phyloP scores from a whole-genome alignment of 2,797 vertebrate genomes.

The Chelon auratus region DNA sequence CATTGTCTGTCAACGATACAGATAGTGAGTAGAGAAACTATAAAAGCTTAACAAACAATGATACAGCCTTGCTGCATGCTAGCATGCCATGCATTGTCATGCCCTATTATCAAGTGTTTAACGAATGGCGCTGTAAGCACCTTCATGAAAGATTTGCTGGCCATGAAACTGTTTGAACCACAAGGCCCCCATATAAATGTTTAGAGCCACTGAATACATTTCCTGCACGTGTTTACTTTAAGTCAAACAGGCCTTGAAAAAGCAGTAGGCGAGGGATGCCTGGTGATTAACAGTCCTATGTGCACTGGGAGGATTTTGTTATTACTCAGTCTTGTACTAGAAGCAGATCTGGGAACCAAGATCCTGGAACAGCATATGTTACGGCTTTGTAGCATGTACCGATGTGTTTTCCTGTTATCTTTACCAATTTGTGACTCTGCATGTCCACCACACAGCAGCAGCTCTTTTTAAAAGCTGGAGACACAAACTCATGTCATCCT shows the following conservation, averaged over 20 bases:
- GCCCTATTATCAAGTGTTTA: conserved; percentile 72
- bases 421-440: conserved; percentile 30
- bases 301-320: conserved; percentile 72
- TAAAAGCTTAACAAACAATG: conserved; percentile 64
- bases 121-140: conserved; percentile 78
- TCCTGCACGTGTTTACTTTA: conserved; percentile 83
- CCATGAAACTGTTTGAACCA: conserved; percentile 77
- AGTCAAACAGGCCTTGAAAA: conserved; percentile 84
- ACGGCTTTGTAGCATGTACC: conserved; percentile 13
- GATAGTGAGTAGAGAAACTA: conserved; percentile 55
- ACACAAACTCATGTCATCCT: conserved; percentile 3
- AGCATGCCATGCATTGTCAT: conserved; percentile 66
- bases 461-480: conserved; percentile 12
- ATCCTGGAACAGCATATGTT: conserved; percentile 35
- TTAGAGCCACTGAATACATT: conserved; percentile 82
- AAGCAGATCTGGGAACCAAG: conserved; percentile 78
- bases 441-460: conserved; percentile 10
- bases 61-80: conserved; percentile 37
- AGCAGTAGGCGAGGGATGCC: conserved; percentile 66
- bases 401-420: conserved; percentile 47
- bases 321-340: conserved; percentile 74
- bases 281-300: conserved; percentile 77
- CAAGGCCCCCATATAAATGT: conserved; percentile 79
- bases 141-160: conserved; percentile 77
- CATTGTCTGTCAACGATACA: conserved; percentile 48